Base-by-base conservation (phyloP, 2,797 vertebrate species). In the Galago senegalensis region DNA sequence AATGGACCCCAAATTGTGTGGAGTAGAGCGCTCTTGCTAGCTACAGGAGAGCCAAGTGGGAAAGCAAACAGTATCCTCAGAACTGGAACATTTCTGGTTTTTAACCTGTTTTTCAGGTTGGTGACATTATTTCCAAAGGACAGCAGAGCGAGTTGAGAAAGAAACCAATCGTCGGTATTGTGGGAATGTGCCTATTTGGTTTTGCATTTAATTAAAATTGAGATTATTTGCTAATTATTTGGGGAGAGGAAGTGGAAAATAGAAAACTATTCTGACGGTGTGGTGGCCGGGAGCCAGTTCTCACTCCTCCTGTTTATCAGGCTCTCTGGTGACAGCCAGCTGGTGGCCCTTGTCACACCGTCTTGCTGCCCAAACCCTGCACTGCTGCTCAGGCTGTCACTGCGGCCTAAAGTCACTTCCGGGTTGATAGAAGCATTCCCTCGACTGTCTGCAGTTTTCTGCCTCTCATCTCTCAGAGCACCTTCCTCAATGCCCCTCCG, bases 181-280 rank as follows among this genome's bases (percentile, higher is more conserved):
- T 29, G 4, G 29, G 20, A 70, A 18, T 73, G 34, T n/a, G 23
- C 10, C 79, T 87, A 31, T 65, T 61, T 60, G 10, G 16, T 87
- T 96, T 87, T 94, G 70, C 34, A 58, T 86, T 94, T 93, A 60
- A 72, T 92, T 94, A 72, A 61, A 92, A 61, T 58, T 80, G 27
- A 61, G 34, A 81, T 91, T 43, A 11, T 81, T 91, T 77, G 56
- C 79, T 80, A 86, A 86, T 89, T 81, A 18, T 87, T 83, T 84
- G 21, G 6, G 31, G n/a, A 58, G 81, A 49, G 34, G 53, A 90
- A 61, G 11, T 53, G 9, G 75, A 81, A 95, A 93, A 37, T 12
- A 34, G 75, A n/a, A 87, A 61, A 34, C 18, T 18, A 56, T 80
- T 80, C 37, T 37, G 11, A 43, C n/a, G 23, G 29, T n/a, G 1